Conservation (phyloP, 2,888 invertebrate species). For the Schizotus pectinicornis region DNA sequence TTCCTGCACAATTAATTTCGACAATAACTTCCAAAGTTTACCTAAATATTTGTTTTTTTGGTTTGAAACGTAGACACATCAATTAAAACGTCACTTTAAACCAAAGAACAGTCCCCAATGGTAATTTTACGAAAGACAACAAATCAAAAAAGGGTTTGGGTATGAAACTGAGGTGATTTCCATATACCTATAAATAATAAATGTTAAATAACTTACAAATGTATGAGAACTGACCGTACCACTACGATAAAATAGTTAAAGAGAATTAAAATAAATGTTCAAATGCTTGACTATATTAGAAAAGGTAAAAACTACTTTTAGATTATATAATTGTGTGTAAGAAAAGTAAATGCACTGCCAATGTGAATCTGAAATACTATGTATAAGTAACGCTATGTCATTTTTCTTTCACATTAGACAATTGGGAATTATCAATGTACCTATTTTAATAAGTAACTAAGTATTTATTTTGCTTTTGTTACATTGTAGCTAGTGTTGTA, state of each 20-base stretch:
- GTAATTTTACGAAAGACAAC: neutral
- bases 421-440: neutral
- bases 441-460: neutral
- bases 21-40: conserved; percentile 1
- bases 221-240: conserved; percentile 38
- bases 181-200: conserved; percentile 4
- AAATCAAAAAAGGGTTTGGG: conserved; percentile 10
- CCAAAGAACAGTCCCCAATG: neutral
- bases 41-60: conserved; percentile 2
- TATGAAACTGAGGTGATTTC: neutral
- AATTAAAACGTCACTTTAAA: conserved; percentile 1
- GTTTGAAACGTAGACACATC: neutral
- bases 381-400: neutral
- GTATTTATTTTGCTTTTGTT: conserved; percentile 8
- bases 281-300: conserved; percentile 24
- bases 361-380: conserved; percentile 38
- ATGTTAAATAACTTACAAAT: conserved; percentile 27
- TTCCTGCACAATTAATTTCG: conserved; percentile 18
- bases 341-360: conserved; percentile 48
- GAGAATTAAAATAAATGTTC: conserved; percentile 31
- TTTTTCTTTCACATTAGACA: conserved; percentile 6
- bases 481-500: conserved; percentile 32
- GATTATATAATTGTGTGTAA: conserved; percentile 42
- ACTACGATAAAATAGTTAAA: conserved; percentile 4
- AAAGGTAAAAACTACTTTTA: conserved; percentile 8